phyloP scores from a whole-genome alignment of 53 echinoderm and acorn worm species.

The Temnopleurus reevesii region DNA sequence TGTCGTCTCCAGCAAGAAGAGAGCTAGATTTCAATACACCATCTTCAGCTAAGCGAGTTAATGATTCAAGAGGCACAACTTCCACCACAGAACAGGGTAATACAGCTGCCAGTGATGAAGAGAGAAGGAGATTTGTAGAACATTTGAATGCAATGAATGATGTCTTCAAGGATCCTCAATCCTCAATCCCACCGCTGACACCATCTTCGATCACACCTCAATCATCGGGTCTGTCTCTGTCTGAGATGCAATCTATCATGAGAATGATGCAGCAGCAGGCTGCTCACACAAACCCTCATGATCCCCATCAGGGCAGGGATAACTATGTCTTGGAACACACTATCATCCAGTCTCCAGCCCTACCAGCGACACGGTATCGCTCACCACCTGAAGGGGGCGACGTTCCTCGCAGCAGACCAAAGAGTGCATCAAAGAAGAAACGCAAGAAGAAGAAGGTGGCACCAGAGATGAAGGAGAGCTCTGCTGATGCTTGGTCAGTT shows the following conservation, averaged over 20 bases:
- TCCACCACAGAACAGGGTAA: too few relatives aligned
- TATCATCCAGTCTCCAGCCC: neutral
- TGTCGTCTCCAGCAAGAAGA: neutral
- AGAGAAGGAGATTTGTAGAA: neutral
- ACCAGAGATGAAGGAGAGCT: neutral
- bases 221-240: neutral
- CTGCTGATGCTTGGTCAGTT: neutral
- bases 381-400: slow-evolving; percentile 46
- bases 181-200: slow-evolving; percentile 42
- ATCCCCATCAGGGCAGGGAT: neutral
- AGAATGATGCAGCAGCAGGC: neutral
- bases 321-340: slow-evolving; percentile 45
- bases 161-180: neutral
- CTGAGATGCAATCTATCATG: slow-evolving; percentile 37
- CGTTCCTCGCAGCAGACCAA: slow-evolving; percentile 2
- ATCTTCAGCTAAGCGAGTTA: neutral
- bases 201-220: neutral
- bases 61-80: neutral
- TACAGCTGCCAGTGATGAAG: neutral
- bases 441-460: slow-evolving; percentile 47
- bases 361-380: neutral
- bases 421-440: slow-evolving; percentile 14
- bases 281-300: neutral
- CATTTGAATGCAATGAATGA: slow-evolving; percentile 13
- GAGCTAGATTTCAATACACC: slow-evolving; percentile 1